These are phyloP conservation scores for Pica pica DNA, from an alignment of 2,113 vertebrate species.

Conservation along the genomic window DNA sequence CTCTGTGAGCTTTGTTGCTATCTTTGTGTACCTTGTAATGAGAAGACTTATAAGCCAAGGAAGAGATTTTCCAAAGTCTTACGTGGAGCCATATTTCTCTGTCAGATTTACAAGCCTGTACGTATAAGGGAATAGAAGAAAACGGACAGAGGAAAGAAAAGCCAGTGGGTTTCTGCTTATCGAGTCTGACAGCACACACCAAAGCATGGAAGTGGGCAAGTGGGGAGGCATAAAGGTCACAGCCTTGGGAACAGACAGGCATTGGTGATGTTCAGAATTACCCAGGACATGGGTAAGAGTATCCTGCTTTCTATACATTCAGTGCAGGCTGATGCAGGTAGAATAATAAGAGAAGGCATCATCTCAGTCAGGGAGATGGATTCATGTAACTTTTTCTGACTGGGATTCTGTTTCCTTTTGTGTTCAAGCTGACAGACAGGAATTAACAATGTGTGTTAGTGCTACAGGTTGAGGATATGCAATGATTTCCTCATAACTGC, in stretches of 20 bases:
- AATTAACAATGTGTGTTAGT: not conserved
- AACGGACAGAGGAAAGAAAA: not conserved
- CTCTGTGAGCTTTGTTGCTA: slow-evolving; percentile 5
- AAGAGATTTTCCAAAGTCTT: not conserved
- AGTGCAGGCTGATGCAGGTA: not conserved
- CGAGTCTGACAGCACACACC: not conserved
- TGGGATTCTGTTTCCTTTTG: not conserved
- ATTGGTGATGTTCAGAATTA: not conserved
- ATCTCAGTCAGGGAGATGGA: not conserved
- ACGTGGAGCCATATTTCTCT: not conserved
- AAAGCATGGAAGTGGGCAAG: not conserved
- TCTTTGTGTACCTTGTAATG: not conserved
- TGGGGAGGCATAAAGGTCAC: not conserved
- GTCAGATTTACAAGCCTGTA: not conserved
- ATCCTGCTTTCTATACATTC: not conserved
- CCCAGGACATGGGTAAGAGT: not conserved
- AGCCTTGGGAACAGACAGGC: not conserved
- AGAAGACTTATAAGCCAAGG: slow-evolving; percentile 1
- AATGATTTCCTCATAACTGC: not conserved
- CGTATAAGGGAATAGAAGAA: not conserved
- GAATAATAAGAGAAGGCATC: not conserved
- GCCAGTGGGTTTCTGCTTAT: not conserved
- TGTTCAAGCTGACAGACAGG: not conserved
- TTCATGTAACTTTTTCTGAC: not conserved
- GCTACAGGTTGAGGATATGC: not conserved